These are phyloP conservation scores for Pyrocoelia pectoralis DNA, from an alignment of 2,888 invertebrate species.

Conservation along the genomic window DNA sequence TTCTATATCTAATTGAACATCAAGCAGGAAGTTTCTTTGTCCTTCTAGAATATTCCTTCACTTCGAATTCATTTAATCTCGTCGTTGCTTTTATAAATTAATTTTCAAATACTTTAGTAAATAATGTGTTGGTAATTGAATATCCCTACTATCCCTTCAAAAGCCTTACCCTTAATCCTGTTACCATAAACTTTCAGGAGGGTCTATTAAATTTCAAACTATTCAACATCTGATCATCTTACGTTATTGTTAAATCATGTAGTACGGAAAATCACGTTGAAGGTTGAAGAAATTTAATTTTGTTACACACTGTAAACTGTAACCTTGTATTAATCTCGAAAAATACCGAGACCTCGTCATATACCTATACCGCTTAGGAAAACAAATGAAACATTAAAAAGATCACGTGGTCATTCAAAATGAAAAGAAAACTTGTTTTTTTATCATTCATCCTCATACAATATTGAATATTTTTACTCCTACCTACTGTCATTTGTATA, in stretches of 20 bases:
- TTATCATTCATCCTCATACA: no score
- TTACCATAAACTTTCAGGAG: slow-evolving; percentile 1
- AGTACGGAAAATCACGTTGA: neutral
- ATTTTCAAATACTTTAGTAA: neutral
- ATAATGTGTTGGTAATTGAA: neutral
- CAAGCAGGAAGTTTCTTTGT: neutral
- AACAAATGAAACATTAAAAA: no score
- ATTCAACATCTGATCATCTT: neutral
- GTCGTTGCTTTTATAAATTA: slow-evolving; percentile 10
- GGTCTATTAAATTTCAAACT: neutral
- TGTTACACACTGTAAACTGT: neutral
- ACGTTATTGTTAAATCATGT: neutral
- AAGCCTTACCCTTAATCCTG: neutral
- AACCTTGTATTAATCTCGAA: no score
- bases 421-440: neutral
- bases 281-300: neutral
- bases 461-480: no score
- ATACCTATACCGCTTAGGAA: no score
- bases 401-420: no score
- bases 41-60: slow-evolving; percentile 5
- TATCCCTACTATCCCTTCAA: slow-evolving; percentile 1
- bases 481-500: no score
- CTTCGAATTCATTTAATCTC: neutral
- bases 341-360: no score
- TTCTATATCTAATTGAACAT: slow-evolving; percentile 26